phyloP scores from a whole-genome alignment of 2,888 invertebrate genomes.

The Ischnura elegans region DNA sequence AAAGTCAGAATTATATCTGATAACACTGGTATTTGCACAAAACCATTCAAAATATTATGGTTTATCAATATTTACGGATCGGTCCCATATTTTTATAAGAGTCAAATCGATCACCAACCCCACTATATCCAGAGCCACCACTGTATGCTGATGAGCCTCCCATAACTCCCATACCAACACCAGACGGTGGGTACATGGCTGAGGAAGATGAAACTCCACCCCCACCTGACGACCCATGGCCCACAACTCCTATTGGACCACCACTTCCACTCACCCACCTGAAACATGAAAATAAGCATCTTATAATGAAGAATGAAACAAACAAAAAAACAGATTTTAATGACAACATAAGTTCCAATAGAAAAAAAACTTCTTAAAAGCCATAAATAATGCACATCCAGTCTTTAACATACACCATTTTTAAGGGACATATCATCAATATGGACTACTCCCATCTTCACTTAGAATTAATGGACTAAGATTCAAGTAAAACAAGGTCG shows the following conservation, averaged over 20 bases:
- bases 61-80: conserved; percentile 49
- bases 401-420: no score
- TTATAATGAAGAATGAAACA: background rate
- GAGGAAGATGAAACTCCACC: conserved; percentile 54
- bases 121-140: conserved; percentile 52
- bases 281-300: background rate
- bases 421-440: no score
- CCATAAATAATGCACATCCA: no score
- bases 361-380: no score
- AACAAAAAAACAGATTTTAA: no score
- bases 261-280: conserved; percentile 62
- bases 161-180: conserved; percentile 45
- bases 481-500: no score
- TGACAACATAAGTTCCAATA: background rate
- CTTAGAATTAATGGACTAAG: no score
- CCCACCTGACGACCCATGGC: conserved; percentile 59
- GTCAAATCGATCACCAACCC: conserved; percentile 55
- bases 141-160: conserved; percentile 41
- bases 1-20: conserved; percentile 10
- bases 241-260: conserved; percentile 59
- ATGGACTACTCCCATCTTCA: no score
- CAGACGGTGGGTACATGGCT: conserved; percentile 42
- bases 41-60: background rate
- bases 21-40: background rate
- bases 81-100: conserved; percentile 55